Evolutionary conservation across 2,888 invertebrate genomes (phyloP).

Genomic region (Tigriopus californicus): DNA sequence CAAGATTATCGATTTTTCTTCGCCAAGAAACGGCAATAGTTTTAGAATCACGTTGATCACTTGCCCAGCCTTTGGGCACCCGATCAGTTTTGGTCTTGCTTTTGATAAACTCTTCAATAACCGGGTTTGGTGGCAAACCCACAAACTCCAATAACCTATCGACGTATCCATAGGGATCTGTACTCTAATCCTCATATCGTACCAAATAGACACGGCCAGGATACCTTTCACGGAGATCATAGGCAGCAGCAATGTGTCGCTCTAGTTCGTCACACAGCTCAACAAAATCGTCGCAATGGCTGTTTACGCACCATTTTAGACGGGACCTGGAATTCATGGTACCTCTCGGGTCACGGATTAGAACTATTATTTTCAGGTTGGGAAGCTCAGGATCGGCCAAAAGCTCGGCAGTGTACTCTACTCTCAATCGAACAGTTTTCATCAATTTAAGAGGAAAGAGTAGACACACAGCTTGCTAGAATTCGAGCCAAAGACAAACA

Average conservation of each 20-base stretch:
- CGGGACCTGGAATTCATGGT: constrained; percentile 20
- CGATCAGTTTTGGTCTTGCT: background rate
- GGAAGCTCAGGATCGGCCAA: constrained; percentile 13
- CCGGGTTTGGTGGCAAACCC: constrained; percentile 12
- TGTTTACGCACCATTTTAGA: constrained; percentile 16
- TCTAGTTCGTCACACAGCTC: background rate
- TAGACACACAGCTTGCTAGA: background rate
- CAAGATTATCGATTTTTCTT: no score
- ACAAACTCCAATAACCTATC: constrained; percentile 17
- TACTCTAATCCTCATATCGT: constrained; percentile 20
- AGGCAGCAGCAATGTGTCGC: background rate
- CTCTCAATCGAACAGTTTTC: constrained; percentile 18
- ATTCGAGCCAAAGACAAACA: constrained; percentile 19
- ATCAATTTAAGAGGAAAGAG: constrained; percentile 13
- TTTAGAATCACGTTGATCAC: no score
- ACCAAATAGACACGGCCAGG: constrained; percentile 17
- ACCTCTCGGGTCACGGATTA: constrained; percentile 22
- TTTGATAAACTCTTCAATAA: no score
- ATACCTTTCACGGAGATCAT: constrained; percentile 8
- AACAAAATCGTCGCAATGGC: background rate
- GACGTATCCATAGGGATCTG: constrained; percentile 16
- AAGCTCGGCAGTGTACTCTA: constrained; percentile 10
- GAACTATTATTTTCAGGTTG: constrained; percentile 20
- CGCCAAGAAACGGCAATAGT: no score
- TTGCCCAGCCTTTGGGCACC: no score